Base-by-base conservation (phyloP, 2,888 invertebrate species). In the Harpalus rubripes region DNA sequence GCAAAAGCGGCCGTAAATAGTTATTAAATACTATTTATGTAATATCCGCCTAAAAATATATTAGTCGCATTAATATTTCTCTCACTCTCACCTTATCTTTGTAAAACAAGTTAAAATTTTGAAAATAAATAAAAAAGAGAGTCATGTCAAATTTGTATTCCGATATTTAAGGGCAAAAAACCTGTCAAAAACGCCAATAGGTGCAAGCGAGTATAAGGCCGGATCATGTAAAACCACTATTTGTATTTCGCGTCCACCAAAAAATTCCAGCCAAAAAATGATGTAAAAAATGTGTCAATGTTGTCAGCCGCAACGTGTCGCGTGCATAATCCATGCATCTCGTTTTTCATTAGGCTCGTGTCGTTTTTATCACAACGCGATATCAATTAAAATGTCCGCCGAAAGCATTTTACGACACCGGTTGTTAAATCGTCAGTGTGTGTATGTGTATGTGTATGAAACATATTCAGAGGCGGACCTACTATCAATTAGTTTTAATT, bases 311-410 rank as follows among this genome's bases (percentile, higher is more conserved):
- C 79, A 79, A 59, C 79, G 32, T 79, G 59, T 61, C 79, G 41
- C 59, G 59, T 79, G 61, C 79, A 79, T 79, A 61, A 79, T 79
- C 79, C 79, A 79, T 59, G 79, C 65, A 81, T 65, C 63, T 81
- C 81, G 81, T 65, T 81, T 81, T 81, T 74, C 72, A 74, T 74
- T 74, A 74, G 72, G 63, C 59, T 26, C 82, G 56, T 72, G 82
- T 82, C 82, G 56, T 82, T 82, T 82, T 72, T 82, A 82, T 82
- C 59, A 59, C 72, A 82, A 82, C 82, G 82, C 32, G 68, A 59
- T 82, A 82, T 82, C 82, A 82, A 82, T 82, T 82, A 58, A 82
- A 82, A 82, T 72, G 72, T 68, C 72, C 72, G 72, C 72, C 72
- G 72, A 74, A 74, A 74, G 72, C 72, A 74, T 74, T 74, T 44